Percentiles rank a stretch among this genome's conserved stretches.
Evolutionary conservation across 2,113 vertebrate species (phyloP).

Genomic region (Geococcyx californianus): DNA sequence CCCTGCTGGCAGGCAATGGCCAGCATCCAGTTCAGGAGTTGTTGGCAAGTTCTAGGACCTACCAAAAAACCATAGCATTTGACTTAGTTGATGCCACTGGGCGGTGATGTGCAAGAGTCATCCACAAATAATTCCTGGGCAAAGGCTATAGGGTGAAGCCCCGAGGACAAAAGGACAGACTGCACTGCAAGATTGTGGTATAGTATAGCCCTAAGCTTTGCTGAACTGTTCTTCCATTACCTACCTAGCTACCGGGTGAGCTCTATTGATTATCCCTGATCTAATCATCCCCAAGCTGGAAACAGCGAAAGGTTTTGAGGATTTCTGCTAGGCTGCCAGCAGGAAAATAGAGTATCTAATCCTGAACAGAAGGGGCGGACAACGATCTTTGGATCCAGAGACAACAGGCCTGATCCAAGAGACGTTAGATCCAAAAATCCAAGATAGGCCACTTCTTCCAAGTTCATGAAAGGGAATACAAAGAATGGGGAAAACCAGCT

Average conservation of each 20-base stretch:
- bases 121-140: background rate
- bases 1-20: conserved; percentile 87
- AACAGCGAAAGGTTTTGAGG: background rate
- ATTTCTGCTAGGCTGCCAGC: background rate
- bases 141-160: background rate
- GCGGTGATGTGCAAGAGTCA: background rate
- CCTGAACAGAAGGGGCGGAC: background rate
- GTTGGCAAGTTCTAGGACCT: conserved; percentile 77
- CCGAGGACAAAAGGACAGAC: background rate
- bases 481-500: background rate
- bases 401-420: background rate
- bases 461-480: background rate
- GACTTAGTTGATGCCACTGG: background rate
- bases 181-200: background rate
- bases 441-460: background rate
- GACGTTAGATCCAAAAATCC: background rate
- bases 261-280: background rate
- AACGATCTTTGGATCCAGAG: background rate
- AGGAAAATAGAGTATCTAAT: background rate
- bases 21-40: conserved; percentile 91
- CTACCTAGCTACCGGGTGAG: background rate
- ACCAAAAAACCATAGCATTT: rapidly evolving
- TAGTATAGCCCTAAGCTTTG: background rate
- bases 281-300: background rate
- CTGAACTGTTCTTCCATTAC: background rate